phyloP scores from a whole-genome alignment of 2,888 invertebrate genomes.

The Lepeophtheirus nordmannii region DNA sequence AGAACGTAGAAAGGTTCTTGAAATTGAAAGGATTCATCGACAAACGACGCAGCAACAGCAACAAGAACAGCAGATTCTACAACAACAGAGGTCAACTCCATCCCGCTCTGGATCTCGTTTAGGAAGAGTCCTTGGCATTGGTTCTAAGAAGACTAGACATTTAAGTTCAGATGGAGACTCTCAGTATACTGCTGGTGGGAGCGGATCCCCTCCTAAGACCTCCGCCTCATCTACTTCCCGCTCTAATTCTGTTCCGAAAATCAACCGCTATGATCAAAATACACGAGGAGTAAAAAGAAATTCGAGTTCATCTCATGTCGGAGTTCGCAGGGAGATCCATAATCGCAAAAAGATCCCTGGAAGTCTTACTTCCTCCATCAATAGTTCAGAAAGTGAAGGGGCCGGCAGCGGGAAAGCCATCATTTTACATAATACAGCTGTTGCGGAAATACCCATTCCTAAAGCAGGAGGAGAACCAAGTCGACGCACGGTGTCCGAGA shows the following conservation, averaged over 20 bases:
- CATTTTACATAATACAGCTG: constrained; percentile 30
- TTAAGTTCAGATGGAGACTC: background rate
- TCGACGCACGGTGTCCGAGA: background rate
- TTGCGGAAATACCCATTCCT: constrained; percentile 30
- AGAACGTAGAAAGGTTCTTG: constrained; percentile 16
- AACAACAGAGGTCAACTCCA: background rate
- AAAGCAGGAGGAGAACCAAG: constrained; percentile 1
- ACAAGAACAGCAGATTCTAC: constrained; percentile 1
- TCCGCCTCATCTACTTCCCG: background rate
- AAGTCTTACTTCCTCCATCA: constrained; percentile 25
- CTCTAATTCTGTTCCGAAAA: background rate
- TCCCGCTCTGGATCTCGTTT: background rate
- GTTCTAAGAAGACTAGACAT: constrained; percentile 2
- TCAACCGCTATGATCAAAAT: constrained; percentile 18
- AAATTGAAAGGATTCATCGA: constrained; percentile 14
- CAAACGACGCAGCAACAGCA: background rate
- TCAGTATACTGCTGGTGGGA: background rate
- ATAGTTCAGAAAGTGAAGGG: constrained; percentile 28
- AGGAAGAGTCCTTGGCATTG: background rate
- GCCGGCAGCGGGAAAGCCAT: constrained; percentile 26
- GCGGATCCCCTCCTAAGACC: background rate
- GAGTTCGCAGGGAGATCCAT: constrained; percentile 5
- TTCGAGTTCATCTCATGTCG: background rate
- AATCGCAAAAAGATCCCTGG: constrained; percentile 15
- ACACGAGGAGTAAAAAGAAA: background rate